phyloP scores from a whole-genome alignment of 2,888 invertebrate species.

The Calliopum simillimum region DNA sequence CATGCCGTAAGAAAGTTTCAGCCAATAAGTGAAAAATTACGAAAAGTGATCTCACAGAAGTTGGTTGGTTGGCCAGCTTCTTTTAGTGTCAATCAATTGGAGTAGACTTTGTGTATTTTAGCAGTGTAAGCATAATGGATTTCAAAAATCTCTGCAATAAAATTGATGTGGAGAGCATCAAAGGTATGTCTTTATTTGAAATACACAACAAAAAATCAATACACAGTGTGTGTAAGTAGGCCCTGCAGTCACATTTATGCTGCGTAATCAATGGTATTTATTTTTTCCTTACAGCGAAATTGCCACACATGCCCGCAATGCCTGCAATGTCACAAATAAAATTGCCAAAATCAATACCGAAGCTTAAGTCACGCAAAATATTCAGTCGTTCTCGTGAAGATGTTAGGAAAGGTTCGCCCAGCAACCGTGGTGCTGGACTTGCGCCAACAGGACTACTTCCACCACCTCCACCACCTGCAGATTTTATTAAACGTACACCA shows the following conservation, averaged over 20 bases:
- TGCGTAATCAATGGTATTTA: neutral
- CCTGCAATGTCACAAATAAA: slow-evolving; percentile 58
- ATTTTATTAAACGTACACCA: slow-evolving; percentile 62
- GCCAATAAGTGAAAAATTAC: neutral
- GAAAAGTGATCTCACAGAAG: neutral
- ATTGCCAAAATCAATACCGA: slow-evolving; percentile 63
- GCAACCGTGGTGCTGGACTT: slow-evolving; percentile 14
- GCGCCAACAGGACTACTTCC: slow-evolving; percentile 6
- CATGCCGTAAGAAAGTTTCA: neutral
- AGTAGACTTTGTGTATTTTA: neutral
- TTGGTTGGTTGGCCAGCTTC: neutral
- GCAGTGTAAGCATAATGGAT: slow-evolving; percentile 54
- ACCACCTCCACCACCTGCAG: slow-evolving; percentile 47
- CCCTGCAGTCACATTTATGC: slow-evolving; percentile 18
- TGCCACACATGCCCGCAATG: slow-evolving; percentile 51
- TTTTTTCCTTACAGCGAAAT: slow-evolving; percentile 53
- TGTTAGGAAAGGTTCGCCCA: slow-evolving; percentile 34
- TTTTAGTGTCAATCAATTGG: neutral
- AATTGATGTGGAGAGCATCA: slow-evolving; percentile 60
- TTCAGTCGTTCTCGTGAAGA: slow-evolving; percentile 59
- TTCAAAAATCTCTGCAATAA: slow-evolving; percentile 62
- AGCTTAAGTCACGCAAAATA: slow-evolving; percentile 61
- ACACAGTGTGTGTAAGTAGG: neutral
- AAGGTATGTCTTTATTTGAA: slow-evolving; percentile 49
- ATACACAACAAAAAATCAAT: neutral